These are phyloP conservation scores for Teleogryllus oceanicus DNA, from an alignment of 2,888 invertebrate species.

Conservation along the genomic window DNA sequence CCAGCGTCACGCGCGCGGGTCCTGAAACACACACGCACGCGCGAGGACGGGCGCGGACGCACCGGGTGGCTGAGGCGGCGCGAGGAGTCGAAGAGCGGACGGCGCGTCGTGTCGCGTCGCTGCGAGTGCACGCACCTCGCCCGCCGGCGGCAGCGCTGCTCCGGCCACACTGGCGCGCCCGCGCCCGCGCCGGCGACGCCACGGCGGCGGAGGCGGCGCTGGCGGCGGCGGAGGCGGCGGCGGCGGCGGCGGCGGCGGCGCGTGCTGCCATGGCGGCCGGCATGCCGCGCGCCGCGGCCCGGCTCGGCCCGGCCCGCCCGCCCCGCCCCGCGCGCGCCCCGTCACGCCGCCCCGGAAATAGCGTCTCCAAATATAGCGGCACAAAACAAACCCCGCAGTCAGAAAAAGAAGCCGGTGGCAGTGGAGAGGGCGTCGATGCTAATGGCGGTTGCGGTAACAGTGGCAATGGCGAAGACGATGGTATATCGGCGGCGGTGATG, in stretches of 20 bases:
- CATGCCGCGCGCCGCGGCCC: neutral
- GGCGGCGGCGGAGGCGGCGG: neutral
- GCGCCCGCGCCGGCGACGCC: neutral
- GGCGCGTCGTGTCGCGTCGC: neutral
- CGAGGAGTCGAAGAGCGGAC: neutral
- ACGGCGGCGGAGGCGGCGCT: too few species aligned
- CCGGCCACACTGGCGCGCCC: neutral
- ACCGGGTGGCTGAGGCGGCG: too few species aligned
- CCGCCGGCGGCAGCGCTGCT: neutral
- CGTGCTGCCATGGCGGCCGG: neutral
- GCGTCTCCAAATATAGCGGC: conserved; percentile 32
- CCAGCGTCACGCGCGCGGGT: too few species aligned
- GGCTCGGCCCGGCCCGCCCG: neutral
- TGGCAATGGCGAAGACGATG: too few species aligned
- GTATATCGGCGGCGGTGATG: too few species aligned
- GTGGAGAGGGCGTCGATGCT: neutral
- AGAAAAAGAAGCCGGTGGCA: neutral
- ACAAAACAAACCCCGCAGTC: neutral
- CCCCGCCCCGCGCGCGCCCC: neutral
- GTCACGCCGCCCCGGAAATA: conserved; percentile 28
- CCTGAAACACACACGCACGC: too few species aligned
- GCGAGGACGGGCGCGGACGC: too few species aligned
- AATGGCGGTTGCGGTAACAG: too few species aligned
- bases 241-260: neutral
- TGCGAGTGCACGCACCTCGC: neutral